A percentile compares a stretch with the other conserved stretches of the same genome.
Conservation (phyloP, 2,888 invertebrate genomes). For the Pristionchus maxplancki region DNA sequence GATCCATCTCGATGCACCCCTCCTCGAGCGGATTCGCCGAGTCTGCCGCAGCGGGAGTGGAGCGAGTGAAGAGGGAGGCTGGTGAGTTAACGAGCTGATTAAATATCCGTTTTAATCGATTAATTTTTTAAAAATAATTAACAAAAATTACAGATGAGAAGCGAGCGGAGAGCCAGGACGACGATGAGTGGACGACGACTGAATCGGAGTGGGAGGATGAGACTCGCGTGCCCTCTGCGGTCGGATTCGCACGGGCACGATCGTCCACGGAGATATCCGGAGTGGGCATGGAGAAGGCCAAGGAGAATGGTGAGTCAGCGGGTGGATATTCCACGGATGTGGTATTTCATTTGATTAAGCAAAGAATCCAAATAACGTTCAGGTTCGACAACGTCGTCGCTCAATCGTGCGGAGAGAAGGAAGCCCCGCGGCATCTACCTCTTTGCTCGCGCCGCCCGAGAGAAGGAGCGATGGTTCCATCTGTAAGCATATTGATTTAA, state of each 20-base stretch:
- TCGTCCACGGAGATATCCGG: constrained; percentile 14
- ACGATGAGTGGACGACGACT: constrained; percentile 51
- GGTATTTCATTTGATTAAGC: background rate
- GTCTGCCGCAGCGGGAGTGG: background rate
- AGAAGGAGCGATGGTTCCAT: constrained; percentile 91
- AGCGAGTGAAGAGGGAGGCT: background rate
- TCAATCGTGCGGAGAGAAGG: background rate
- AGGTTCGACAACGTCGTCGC: background rate
- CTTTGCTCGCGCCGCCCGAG: constrained; percentile 89
- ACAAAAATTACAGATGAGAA: background rate
- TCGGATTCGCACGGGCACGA: constrained; percentile 5
- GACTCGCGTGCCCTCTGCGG: background rate
- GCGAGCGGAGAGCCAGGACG: background rate
- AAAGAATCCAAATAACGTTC: background rate
- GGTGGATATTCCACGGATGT: background rate
- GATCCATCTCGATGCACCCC: constrained; percentile 55
- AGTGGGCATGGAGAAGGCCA: background rate
- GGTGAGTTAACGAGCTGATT: background rate
- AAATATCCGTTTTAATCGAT: background rate
- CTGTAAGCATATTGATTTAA: constrained; percentile 55
- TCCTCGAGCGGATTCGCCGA: constrained; percentile 53
- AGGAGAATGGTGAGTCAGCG: background rate
- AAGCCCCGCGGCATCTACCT: constrained; percentile 80
- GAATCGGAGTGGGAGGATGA: constrained; percentile 53
- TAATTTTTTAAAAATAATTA: background rate